Conservation (phyloP, 1,140 invertebrate species). For the Gyrodactylus bullatarudis region DNA sequence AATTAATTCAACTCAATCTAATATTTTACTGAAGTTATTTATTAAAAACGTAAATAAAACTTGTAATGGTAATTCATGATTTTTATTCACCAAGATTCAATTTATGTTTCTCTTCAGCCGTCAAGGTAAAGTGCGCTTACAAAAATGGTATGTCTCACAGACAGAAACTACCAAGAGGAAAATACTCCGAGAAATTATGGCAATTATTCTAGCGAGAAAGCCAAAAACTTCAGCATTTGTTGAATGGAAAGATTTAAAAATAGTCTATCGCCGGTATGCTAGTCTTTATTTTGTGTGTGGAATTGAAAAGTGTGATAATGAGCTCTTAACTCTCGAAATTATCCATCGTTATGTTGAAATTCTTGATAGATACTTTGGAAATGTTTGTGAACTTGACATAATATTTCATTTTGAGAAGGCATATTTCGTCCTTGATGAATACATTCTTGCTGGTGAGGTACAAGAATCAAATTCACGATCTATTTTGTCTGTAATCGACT, state of each 20-base stretch:
- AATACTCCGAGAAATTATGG: slow-evolving; percentile 83
- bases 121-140: slow-evolving; percentile 76
- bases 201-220: slow-evolving; percentile 68
- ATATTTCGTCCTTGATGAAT: slow-evolving; percentile 11
- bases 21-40: too few relatives aligned
- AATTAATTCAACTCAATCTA: too few relatives aligned
- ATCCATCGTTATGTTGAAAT: slow-evolving; percentile 12
- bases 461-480: slow-evolving; percentile 5
- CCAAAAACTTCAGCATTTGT: slow-evolving; percentile 99
- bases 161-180: slow-evolving; percentile 50
- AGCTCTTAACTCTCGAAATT: slow-evolving; percentile 11
- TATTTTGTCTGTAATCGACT: background rate
- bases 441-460: slow-evolving; percentile 10
- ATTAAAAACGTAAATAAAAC: too few relatives aligned
- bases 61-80: too few relatives aligned
- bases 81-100: slow-evolving; percentile 56
- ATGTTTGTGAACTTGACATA: slow-evolving; percentile 12
- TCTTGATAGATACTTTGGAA: slow-evolving; percentile 11
- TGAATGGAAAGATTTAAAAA: slow-evolving; percentile 93
- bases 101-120: slow-evolving; percentile 94
- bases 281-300: slow-evolving; percentile 10
- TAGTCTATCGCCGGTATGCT: slow-evolving; percentile 59
- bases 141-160: slow-evolving; percentile 66
- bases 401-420: slow-evolving; percentile 12
- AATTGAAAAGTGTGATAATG: slow-evolving; percentile 11